A percentile compares a stretch with the other conserved stretches of the same genome.
phyloP scores from a whole-genome alignment of 1,140 invertebrate species.

The Megalopta genalis region DNA sequence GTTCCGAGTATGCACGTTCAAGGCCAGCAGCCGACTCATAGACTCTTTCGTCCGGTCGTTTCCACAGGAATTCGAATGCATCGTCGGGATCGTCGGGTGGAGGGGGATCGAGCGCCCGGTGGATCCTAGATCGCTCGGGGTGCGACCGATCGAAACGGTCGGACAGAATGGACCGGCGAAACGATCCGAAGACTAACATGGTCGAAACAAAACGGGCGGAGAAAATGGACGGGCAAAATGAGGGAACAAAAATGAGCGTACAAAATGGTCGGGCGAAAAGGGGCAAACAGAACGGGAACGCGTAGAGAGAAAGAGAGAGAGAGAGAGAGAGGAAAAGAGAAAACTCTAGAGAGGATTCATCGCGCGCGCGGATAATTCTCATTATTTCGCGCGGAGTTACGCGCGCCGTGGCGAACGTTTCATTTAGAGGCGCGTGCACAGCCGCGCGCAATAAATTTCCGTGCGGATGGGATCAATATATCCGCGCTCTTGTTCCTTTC shows the following conservation, averaged over 20 bases:
- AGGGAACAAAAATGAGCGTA: too few relatives aligned
- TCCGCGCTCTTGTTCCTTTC: neutral
- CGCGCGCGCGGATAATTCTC: neutral
- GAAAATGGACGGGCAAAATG: too few relatives aligned
- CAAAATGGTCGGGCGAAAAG: too few relatives aligned
- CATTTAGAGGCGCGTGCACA: constrained; percentile 11
- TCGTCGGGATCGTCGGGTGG: constrained; percentile 16
- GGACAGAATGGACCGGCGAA: too few relatives aligned
- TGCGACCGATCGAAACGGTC: too few relatives aligned
- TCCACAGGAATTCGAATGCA: constrained; percentile 70
- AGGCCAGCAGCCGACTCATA: constrained; percentile 69
- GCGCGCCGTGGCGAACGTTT: constrained; percentile 24
- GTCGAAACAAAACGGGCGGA: too few relatives aligned
- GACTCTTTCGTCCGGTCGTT: constrained; percentile 51
- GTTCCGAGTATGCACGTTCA: constrained; percentile 66
- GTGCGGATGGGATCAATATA: constrained; percentile 22
- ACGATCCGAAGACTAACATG: too few relatives aligned
- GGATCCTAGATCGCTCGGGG: too few relatives aligned
- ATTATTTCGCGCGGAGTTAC: constrained; percentile 1
- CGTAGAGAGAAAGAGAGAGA: constrained; percentile 5
- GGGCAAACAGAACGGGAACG: too few relatives aligned
- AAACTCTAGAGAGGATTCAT: constrained; percentile 22
- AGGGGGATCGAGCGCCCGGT: too few relatives aligned
- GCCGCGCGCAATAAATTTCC: constrained; percentile 15
- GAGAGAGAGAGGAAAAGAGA: too few relatives aligned